Conservation (phyloP, 2,888 invertebrate genomes). For the Ceramica pisi region DNA sequence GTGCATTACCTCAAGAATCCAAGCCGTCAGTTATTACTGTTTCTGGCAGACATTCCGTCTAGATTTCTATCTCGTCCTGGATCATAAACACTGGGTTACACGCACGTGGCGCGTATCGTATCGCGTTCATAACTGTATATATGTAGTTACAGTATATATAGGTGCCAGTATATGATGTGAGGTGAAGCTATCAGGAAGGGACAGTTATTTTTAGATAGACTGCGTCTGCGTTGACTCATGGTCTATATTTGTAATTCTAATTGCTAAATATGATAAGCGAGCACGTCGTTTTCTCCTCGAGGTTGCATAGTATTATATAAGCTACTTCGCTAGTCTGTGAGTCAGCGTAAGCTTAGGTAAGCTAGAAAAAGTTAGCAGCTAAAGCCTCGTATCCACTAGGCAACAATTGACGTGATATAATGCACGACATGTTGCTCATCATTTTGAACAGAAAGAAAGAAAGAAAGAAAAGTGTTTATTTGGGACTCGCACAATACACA, state of each 20-base stretch:
- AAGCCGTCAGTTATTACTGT: conserved; percentile 3
- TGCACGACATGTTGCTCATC: too few relatives aligned
- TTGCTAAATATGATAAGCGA: conserved; percentile 27
- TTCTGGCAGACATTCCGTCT: conserved; percentile 33
- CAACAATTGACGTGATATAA: too few relatives aligned
- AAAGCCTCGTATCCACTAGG: too few relatives aligned
- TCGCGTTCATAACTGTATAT: conserved; percentile 3
- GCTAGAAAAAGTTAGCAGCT: background rate
- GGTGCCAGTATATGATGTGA: conserved; percentile 1
- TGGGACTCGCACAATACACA: too few relatives aligned
- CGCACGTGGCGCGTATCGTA: conserved; percentile 29
- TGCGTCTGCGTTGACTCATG: conserved; percentile 33
- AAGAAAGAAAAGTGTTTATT: too few relatives aligned
- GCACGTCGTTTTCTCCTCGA: conserved; percentile 7
- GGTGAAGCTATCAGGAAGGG: conserved; percentile 41
- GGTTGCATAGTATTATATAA: conserved; percentile 8
- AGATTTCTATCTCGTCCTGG: conserved; percentile 30
- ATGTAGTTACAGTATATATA: background rate
- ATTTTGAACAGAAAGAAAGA: too few relatives aligned
- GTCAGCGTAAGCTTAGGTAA: background rate
- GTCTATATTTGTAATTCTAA: conserved; percentile 40
- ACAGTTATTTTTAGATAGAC: conserved; percentile 34
- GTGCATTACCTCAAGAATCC: conserved; percentile 3
- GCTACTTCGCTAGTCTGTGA: background rate
- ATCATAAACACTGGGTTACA: conserved; percentile 18